Evolutionary conservation across 2,113 vertebrate genomes (phyloP).

Genomic region (Bagarius yarrelli): DNA sequence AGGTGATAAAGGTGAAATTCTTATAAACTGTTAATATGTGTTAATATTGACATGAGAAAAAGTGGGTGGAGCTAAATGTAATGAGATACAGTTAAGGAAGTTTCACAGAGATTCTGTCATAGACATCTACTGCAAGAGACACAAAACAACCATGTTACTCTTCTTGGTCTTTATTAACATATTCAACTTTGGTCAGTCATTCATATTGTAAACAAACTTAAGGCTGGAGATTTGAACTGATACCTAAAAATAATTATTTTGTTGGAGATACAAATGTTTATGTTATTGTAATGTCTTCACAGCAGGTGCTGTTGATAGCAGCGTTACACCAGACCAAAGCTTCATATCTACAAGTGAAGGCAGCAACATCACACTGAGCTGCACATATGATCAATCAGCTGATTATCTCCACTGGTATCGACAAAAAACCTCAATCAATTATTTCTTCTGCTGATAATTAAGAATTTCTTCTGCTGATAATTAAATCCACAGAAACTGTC

Average conservation of each 20-base stretch:
- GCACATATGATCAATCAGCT: conserved; percentile 21
- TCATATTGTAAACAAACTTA: not conserved
- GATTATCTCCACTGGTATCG: conserved; percentile 29
- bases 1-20: too few relatives aligned
- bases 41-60: too few relatives aligned
- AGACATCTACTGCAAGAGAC: not conserved
- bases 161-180: not conserved
- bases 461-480: conserved; percentile 25
- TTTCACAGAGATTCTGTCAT: not conserved
- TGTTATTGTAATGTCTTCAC: not conserved
- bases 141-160: not conserved
- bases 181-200: not conserved
- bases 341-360: not conserved
- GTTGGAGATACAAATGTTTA: not conserved
- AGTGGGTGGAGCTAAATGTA: not conserved
- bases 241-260: not conserved
- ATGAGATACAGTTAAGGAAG: not conserved
- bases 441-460: not conserved
- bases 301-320: not conserved
- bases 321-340: not conserved
- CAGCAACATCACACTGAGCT: conserved; percentile 18
- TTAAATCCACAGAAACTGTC: not conserved
- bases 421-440: conserved; percentile 22
- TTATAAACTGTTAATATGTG: too few relatives aligned
- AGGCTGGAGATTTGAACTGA: not conserved